phyloP scores from a whole-genome alignment of 2,113 vertebrate species.

The Dromas ardeola region DNA sequence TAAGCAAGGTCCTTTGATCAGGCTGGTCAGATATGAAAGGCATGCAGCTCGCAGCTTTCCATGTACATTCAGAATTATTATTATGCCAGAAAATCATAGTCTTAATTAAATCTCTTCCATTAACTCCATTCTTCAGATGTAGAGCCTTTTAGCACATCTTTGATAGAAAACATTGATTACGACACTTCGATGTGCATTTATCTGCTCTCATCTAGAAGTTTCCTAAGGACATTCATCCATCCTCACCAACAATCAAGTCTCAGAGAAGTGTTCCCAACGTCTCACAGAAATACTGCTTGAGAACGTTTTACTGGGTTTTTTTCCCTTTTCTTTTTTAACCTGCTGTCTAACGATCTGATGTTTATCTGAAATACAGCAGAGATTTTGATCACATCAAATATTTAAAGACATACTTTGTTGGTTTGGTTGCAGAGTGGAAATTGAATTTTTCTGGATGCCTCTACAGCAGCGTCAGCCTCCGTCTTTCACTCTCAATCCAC shows the following conservation, averaged over 20 bases:
- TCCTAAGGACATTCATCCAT: neutral
- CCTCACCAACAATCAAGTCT: neutral
- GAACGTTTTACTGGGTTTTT: neutral
- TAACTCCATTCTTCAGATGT: conserved; percentile 16
- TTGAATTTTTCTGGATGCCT: neutral
- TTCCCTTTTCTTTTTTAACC: neutral
- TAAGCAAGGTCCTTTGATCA: conserved; percentile 44
- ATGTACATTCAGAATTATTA: neutral
- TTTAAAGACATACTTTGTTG: neutral
- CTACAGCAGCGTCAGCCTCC: neutral
- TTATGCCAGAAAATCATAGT: conserved; percentile 1
- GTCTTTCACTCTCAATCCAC: neutral
- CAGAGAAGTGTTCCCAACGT: neutral
- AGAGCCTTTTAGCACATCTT: neutral
- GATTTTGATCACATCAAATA: neutral
- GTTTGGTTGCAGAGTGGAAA: neutral
- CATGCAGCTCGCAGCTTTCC: neutral
- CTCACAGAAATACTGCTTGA: neutral
- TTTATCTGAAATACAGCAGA: conserved; percentile 3
- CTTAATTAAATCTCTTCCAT: conserved; percentile 53
- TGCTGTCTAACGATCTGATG: neutral
- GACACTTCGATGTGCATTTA: neutral
- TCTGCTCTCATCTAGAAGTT: conserved; percentile 23
- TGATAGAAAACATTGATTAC: conserved; percentile 30
- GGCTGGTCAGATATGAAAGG: neutral